These are phyloP conservation scores for Sceloporus tristichus DNA, from an alignment of 2,113 vertebrate genomes.

Conservation along the genomic window DNA sequence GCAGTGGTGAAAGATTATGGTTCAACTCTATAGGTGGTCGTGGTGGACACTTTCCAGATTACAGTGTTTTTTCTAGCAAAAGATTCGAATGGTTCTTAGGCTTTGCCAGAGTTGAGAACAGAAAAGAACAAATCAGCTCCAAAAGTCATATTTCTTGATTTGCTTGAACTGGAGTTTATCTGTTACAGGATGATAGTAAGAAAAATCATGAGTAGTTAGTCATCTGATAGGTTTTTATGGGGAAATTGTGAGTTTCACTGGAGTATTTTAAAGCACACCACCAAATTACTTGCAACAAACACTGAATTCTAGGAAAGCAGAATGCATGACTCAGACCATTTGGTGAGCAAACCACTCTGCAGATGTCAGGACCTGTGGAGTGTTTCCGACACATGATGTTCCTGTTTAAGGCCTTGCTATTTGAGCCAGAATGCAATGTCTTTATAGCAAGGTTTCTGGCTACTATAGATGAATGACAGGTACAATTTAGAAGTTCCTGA, in stretches of 20 bases:
- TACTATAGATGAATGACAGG: conserved; percentile 29
- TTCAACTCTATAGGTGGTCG: no score
- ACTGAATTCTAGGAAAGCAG: conserved; percentile 52
- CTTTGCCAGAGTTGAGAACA: not conserved
- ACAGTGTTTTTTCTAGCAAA: not conserved
- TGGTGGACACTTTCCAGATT: not conserved
- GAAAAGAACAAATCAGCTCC: not conserved
- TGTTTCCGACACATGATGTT: not conserved
- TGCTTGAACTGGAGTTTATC: not conserved
- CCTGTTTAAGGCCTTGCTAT: conserved; percentile 2
- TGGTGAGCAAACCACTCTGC: conserved; percentile 23
- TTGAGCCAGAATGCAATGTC: conserved; percentile 30
- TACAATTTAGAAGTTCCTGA: conserved; percentile 30
- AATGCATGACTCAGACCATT: conserved; percentile 8
- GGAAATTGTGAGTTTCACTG: not conserved
- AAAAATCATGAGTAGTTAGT: not conserved
- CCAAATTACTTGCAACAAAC: conserved; percentile 28
- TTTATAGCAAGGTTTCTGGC: conserved; percentile 21
- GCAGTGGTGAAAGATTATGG: no score
- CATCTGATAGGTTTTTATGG: conserved; percentile 5
- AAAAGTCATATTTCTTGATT: not conserved
- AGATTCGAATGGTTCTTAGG: not conserved
- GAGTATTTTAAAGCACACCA: conserved; percentile 34
- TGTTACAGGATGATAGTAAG: not conserved
- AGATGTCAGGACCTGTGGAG: not conserved